Evolutionary conservation across 2,797 vertebrate genomes (phyloP).

Genomic region (Thripadectes ignobilis): DNA sequence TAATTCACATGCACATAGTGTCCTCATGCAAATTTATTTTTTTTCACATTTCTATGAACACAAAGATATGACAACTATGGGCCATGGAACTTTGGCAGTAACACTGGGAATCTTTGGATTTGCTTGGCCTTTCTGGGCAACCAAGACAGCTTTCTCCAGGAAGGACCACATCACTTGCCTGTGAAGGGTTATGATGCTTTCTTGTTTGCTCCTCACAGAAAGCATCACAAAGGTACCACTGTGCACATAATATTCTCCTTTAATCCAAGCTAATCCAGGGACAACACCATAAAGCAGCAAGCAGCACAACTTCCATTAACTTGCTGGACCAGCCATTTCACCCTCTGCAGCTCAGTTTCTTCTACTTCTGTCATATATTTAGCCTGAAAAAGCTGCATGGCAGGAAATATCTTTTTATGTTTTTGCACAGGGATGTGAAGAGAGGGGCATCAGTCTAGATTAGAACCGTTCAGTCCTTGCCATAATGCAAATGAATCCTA

Average conservation of each 20-base stretch:
- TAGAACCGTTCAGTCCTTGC: neutral
- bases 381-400: neutral
- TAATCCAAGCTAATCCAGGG: neutral
- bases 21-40: neutral
- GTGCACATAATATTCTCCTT: neutral
- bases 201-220: neutral
- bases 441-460: neutral
- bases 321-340: neutral
- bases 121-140: neutral
- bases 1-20: neutral
- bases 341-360: neutral
- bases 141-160: neutral
- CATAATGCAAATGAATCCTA: conserved; percentile 53
- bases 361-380: neutral
- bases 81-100: neutral
- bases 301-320: neutral
- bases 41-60: neutral
- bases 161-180: neutral
- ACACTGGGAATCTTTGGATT: neutral
- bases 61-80: accelerated
- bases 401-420: neutral
- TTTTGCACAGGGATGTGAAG: neutral
- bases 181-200: neutral
- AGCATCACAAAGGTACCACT: neutral
- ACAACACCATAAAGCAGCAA: neutral